Evolutionary conservation across 2,113 vertebrate species (phyloP).

Genomic region (Connochaetes taurinus): DNA sequence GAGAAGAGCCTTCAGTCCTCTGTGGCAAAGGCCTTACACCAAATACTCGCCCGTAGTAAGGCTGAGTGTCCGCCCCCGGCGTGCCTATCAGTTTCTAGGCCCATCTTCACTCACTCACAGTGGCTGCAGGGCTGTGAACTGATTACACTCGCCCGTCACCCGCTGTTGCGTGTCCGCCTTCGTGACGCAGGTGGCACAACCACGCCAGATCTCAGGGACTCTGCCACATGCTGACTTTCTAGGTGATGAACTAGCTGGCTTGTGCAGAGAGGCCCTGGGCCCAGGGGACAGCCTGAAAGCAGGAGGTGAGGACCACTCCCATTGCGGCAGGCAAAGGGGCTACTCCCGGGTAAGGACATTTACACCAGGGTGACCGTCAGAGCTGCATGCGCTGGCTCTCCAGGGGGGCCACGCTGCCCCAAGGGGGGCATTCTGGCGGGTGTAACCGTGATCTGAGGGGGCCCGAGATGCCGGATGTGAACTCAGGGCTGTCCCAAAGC

Average conservation of each 20-base stretch:
- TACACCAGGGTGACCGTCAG: neutral
- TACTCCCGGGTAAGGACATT: neutral
- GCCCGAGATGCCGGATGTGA: neutral
- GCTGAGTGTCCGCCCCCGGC: accelerated
- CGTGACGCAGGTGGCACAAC: neutral
- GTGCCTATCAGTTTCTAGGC: neutral
- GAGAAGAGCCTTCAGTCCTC: conserved; percentile 4
- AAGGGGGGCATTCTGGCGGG: neutral
- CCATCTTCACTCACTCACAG: neutral
- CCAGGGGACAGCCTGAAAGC: neutral
- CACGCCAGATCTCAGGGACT: neutral
- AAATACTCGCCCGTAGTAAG: neutral
- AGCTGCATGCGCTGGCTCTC: neutral
- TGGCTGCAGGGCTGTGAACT: neutral
- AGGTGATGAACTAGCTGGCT: neutral
- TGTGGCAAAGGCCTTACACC: neutral
- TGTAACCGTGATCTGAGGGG: neutral
- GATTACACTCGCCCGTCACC: neutral
- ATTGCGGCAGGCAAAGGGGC: neutral
- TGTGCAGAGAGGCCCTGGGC: neutral
- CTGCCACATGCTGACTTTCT: neutral
- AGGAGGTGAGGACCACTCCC: neutral
- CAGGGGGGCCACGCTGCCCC: too few relatives aligned
- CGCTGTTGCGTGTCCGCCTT: neutral
- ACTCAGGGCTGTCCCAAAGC: neutral